Percentiles rank a stretch among this genome's conserved stretches.
Evolutionary conservation across 2,888 invertebrate genomes (phyloP).

Genomic region (Sarcophaga subvicina): DNA sequence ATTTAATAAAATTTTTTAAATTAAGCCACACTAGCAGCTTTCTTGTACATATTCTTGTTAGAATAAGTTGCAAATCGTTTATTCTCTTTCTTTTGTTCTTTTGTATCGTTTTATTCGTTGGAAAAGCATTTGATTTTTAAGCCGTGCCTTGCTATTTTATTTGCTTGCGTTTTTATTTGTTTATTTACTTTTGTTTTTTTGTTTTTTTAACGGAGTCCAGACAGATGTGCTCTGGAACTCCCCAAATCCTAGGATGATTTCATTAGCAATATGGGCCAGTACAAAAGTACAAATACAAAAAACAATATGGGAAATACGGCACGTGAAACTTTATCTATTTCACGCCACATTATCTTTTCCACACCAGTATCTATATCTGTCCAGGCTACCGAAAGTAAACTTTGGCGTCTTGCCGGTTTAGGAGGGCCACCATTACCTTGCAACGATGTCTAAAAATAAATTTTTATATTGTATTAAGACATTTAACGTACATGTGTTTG

Average conservation of each 20-base stretch:
- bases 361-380: slow-evolving; percentile 86
- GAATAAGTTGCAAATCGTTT: neutral
- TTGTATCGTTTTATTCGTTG: slow-evolving; percentile 7
- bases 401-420: slow-evolving; percentile 81
- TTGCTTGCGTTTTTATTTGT: neutral
- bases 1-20: too few species aligned
- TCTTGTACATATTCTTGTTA: neutral
- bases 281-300: slow-evolving; percentile 88
- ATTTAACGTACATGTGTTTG: neutral
- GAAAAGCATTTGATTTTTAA: slow-evolving; percentile 45
- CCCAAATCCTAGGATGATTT: slow-evolving; percentile 84
- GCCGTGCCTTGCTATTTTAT: slow-evolving; percentile 32
- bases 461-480: neutral
- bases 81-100: too few species aligned
- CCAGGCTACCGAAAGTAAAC: slow-evolving; percentile 84
- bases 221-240: slow-evolving; percentile 79
- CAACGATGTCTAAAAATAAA: slow-evolving; percentile 76
- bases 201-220: slow-evolving; percentile 80
- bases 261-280: slow-evolving; percentile 90
- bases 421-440: slow-evolving; percentile 82
- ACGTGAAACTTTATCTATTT: slow-evolving; percentile 90
- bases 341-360: slow-evolving; percentile 89
- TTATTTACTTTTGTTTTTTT: neutral
- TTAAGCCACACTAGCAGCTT: too few species aligned
- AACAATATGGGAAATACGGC: slow-evolving; percentile 91